phyloP scores from a whole-genome alignment of 2,888 invertebrate genomes.

The Chelonus formosanus region DNA sequence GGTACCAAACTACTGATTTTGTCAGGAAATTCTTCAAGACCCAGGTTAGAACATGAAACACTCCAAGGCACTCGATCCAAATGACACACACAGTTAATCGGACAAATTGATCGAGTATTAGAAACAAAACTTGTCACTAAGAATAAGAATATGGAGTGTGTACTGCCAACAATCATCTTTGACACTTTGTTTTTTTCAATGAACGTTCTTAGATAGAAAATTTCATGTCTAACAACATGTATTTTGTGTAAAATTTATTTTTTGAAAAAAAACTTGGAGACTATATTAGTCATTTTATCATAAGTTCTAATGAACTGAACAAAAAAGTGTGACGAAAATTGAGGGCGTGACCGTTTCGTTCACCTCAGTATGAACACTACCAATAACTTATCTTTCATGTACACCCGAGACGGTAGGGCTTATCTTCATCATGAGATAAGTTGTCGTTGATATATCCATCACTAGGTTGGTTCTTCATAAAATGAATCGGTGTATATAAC shows the following conservation, averaged over 20 bases:
- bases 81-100: conserved; percentile 52
- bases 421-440: conserved; percentile 22
- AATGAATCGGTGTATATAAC: conserved; percentile 22
- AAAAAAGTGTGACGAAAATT: no score
- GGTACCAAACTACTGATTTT: conserved; percentile 51
- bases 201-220: no score
- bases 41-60: conserved; percentile 50
- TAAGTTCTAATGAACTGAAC: background rate
- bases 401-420: background rate
- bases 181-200: no score
- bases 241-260: no score
- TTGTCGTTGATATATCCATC: conserved; percentile 8
- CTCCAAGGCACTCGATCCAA: conserved; percentile 46
- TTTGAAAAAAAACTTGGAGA: no score
- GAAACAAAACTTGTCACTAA: conserved; percentile 9
- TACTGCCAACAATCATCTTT: no score
- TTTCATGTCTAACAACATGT: no score
- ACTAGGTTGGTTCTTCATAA: background rate
- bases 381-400: conserved; percentile 27
- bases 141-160: conserved; percentile 4
- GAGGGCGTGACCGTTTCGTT: conserved; percentile 27
- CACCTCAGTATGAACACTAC: conserved; percentile 29
- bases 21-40: conserved; percentile 50
- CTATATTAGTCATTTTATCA: conserved; percentile 11
- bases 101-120: conserved; percentile 42